Conservation (phyloP, 2,113 vertebrate genomes). For the Notarius quadriscutis region DNA sequence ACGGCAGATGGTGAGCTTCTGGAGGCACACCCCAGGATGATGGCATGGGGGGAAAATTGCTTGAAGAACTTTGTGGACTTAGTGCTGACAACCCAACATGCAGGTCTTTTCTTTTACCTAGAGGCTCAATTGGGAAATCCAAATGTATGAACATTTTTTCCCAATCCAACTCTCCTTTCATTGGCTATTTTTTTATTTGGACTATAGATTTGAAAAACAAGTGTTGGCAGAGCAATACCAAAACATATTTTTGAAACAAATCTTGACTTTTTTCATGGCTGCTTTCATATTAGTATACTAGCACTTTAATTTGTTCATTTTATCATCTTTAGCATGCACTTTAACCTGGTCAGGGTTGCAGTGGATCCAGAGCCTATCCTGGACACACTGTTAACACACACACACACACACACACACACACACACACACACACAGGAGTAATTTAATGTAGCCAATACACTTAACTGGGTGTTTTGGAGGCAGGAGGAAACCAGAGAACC, state of each 20-base stretch:
- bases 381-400: too few relatives aligned
- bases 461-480: neutral
- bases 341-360: too few relatives aligned
- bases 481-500: neutral
- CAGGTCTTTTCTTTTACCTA: neutral
- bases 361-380: too few relatives aligned
- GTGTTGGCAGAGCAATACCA: neutral
- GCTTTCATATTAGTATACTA: neutral
- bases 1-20: constrained; percentile 29
- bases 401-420: neutral
- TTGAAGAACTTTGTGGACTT: neutral
- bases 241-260: neutral
- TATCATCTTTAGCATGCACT: neutral
- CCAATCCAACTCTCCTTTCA: neutral
- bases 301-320: neutral
- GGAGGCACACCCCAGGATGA: neutral
- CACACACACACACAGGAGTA: neutral
- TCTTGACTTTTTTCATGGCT: neutral
- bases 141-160: neutral
- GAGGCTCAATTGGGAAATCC: neutral
- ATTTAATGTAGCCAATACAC: neutral
- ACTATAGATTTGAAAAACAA: neutral
- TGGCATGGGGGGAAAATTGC: neutral
- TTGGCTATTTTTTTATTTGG: neutral
- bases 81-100: constrained; percentile 8